phyloP scores from a whole-genome alignment of 2,113 vertebrate species.

The Bubo blakistoni region DNA sequence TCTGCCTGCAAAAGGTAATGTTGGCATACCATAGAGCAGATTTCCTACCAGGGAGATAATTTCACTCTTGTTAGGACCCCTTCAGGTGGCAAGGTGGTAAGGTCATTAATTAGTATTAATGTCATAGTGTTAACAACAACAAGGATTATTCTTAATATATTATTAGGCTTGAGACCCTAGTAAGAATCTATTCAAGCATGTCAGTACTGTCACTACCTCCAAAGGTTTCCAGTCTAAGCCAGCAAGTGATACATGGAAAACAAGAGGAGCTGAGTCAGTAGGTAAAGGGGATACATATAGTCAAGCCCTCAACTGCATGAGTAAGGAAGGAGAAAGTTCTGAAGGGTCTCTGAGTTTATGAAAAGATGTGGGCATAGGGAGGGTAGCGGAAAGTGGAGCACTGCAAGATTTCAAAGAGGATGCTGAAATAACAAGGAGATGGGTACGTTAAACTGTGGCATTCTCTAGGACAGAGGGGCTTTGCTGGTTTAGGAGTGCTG shows the following conservation, averaged over 20 bases:
- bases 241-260: background rate
- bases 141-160: too few relatives aligned
- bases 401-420: background rate
- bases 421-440: background rate
- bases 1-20: background rate
- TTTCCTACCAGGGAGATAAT: background rate
- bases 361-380: too few relatives aligned
- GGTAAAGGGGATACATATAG: rapidly evolving
- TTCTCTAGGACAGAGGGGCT: too few relatives aligned
- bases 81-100: background rate
- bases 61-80: background rate
- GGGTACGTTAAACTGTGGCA: background rate
- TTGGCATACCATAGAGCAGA: rapidly evolving
- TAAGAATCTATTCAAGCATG: background rate
- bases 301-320: background rate
- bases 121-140: background rate
- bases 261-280: background rate
- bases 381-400: background rate
- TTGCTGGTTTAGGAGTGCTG: background rate
- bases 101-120: background rate
- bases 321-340: background rate
- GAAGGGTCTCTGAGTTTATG: background rate
- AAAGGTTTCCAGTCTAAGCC: background rate
- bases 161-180: background rate
- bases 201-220: background rate